Evolutionary conservation across 1,140 invertebrate genomes (phyloP).

Genomic region (Drosophila mojavensis): DNA sequence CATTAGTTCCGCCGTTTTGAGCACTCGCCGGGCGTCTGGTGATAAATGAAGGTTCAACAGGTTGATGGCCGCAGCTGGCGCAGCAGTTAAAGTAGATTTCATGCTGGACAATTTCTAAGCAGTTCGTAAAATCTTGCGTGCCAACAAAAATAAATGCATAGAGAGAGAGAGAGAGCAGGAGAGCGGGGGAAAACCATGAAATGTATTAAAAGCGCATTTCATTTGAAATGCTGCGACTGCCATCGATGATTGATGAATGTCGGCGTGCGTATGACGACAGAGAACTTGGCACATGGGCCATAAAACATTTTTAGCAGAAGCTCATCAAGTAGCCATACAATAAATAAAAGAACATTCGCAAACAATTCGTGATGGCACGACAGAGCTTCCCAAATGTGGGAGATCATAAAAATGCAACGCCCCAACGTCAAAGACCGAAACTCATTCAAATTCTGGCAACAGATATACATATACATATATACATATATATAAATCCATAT

Average conservation of each 20-base stretch:
- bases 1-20: constrained; percentile 77
- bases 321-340: constrained; percentile 73
- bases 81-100: constrained; percentile 53
- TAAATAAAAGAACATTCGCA: constrained; percentile 68
- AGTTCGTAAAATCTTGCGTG: constrained; percentile 62
- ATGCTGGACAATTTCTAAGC: constrained; percentile 43
- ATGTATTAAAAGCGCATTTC: constrained; percentile 60
- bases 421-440: constrained; percentile 43
- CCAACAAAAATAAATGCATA: constrained; percentile 16
- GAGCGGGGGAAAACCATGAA: not conserved
- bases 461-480: constrained; percentile 21
- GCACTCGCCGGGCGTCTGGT: constrained; percentile 44
- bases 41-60: constrained; percentile 69
- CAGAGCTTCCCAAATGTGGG: not conserved
- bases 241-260: constrained; percentile 47
- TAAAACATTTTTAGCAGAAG: constrained; percentile 75
- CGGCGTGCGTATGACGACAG: constrained; percentile 33
- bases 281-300: constrained; percentile 47
- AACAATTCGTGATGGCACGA: constrained; percentile 26
- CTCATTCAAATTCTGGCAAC: constrained; percentile 71
- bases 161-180: not conserved
- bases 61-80: constrained; percentile 44
- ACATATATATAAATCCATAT: constrained; percentile 31
- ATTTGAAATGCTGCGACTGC: constrained; percentile 31
- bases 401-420: constrained; percentile 60